Evolutionary conservation across 2,113 vertebrate genomes (phyloP).

Genomic region (Telmatochromis brachygnathus): DNA sequence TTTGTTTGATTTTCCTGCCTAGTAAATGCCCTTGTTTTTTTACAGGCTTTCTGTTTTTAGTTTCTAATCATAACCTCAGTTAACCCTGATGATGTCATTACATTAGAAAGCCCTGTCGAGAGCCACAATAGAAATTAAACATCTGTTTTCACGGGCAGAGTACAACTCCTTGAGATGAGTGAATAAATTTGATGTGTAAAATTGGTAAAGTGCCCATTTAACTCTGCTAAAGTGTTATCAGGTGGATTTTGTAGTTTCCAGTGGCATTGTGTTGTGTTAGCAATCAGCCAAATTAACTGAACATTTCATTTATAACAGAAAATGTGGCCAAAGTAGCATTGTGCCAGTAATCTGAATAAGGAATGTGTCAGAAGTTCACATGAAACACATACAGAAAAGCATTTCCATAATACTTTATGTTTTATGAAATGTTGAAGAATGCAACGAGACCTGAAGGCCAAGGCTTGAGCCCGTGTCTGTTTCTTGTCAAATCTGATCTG

Average conservation of each 20-base stretch:
- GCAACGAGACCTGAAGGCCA: constrained; percentile 48
- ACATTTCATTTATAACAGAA: neutral
- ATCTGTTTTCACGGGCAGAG: neutral
- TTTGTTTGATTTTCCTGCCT: neutral
- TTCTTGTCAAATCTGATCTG: constrained; percentile 66
- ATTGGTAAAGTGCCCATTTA: constrained; percentile 2
- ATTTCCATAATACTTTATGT: constrained; percentile 17
- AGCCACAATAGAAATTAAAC: constrained; percentile 1
- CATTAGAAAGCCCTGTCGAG: neutral
- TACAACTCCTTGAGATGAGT: neutral
- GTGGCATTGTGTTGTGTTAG: neutral
- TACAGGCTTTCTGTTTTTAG: neutral
- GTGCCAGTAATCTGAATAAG: neutral
- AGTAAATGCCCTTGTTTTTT: neutral
- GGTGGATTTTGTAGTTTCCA: neutral
- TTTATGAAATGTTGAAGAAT: constrained; percentile 37
- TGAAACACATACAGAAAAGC: neutral
- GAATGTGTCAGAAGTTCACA: neutral
- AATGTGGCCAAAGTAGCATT: neutral
- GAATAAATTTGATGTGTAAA: neutral
- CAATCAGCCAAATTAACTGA: neutral
- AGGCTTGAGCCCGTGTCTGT: constrained; percentile 57
- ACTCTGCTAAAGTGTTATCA: neutral
- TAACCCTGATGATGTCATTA: neutral
- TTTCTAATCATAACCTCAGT: neutral